These are phyloP conservation scores for Meloidogyne exigua DNA, from an alignment of 1,140 invertebrate species.

Conservation along the genomic window DNA sequence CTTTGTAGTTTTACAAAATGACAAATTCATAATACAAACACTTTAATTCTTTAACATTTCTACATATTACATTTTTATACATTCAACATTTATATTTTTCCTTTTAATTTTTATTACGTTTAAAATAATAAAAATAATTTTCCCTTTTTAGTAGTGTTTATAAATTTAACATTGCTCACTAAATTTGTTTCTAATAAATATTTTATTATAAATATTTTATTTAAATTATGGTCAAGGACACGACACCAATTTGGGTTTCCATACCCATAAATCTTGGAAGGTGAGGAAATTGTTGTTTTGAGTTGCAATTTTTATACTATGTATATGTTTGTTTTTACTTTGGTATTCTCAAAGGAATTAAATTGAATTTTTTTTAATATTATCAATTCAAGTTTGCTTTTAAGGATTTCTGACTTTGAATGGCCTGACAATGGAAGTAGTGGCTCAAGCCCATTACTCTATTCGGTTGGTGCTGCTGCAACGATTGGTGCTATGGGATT, in stretches of 20 bases:
- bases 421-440: conserved; percentile 38
- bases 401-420: conserved; percentile 41
- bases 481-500: conserved; percentile 48
- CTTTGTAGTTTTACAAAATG: too few species aligned
- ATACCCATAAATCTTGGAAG: conserved; percentile 32
- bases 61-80: not conserved
- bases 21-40: too few species aligned
- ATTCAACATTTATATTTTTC: not conserved
- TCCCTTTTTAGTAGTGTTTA: not conserved
- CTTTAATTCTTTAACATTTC: too few species aligned
- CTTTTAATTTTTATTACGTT: not conserved
- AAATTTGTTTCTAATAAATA: not conserved
- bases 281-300: not conserved
- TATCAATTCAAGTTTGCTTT: conserved; percentile 17
- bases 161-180: conserved; percentile 22
- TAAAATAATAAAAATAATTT: not conserved
- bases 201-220: not conserved
- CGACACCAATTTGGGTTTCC: conserved; percentile 26
- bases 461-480: conserved; percentile 42
- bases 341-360: too few species aligned
- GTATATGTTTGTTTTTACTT: too few species aligned
- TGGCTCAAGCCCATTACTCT: conserved; percentile 23
- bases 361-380: not conserved
- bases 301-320: not conserved
- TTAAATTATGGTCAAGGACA: conserved; percentile 24